Conservation (phyloP, 2,888 invertebrate genomes). For the Caenorhabditis doughertyi region DNA sequence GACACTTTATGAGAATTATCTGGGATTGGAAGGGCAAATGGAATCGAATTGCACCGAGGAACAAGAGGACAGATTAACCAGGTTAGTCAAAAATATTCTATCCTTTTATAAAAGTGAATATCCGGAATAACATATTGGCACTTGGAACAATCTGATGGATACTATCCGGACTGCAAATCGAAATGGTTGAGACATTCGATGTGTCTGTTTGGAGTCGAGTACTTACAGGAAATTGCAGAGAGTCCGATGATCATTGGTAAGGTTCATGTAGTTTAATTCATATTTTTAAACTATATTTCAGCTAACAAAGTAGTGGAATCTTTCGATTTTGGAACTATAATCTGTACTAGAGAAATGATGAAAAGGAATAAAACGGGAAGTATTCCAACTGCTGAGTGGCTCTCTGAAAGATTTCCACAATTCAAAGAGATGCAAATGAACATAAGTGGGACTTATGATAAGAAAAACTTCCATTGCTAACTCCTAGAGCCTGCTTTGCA, state of each 20-base stretch:
- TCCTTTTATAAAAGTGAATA: not conserved
- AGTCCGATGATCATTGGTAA: slow-evolving; percentile 28
- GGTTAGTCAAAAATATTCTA: not conserved
- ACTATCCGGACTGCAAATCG: slow-evolving; percentile 35
- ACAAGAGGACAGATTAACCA: slow-evolving; percentile 23
- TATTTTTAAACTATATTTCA: slow-evolving; percentile 20
- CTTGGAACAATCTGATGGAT: slow-evolving; percentile 17
- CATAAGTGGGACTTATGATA: slow-evolving; percentile 34
- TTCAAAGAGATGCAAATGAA: slow-evolving; percentile 49
- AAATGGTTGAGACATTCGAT: slow-evolving; percentile 53
- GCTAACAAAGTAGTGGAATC: slow-evolving; percentile 46
- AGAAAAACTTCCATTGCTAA: slow-evolving; percentile 15
- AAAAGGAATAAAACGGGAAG: slow-evolving; percentile 2
- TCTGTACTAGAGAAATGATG: slow-evolving; percentile 53
- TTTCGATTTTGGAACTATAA: slow-evolving; percentile 52
- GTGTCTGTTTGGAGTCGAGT: slow-evolving; percentile 56
- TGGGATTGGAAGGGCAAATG: slow-evolving; percentile 62
- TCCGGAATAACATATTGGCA: slow-evolving; percentile 44
- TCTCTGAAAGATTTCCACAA: slow-evolving; percentile 38
- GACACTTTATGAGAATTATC: slow-evolving; percentile 56
- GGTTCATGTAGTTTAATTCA: not conserved
- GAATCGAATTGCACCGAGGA: slow-evolving; percentile 36
- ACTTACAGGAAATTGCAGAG: slow-evolving; percentile 13
- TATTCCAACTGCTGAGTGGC: slow-evolving; percentile 22
- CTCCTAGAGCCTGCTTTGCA: not conserved